Conservation (phyloP, 2,797 vertebrate species). For the Carcharodon carcharias region DNA sequence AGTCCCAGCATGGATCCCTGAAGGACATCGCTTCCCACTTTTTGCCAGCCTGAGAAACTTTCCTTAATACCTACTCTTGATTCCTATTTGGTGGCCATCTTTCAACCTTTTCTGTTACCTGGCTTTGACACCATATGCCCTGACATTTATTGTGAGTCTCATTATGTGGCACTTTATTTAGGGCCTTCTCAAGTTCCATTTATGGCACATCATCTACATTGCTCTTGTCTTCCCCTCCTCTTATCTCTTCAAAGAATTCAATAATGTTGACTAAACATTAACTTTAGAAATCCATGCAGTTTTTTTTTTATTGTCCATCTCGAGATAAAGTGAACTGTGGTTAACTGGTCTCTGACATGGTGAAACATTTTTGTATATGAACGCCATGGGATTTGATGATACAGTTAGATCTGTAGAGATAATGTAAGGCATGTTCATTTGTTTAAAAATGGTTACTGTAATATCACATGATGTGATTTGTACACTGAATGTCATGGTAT, state of each 20-base stretch:
- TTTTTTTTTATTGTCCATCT: background rate
- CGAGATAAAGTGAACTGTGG: background rate
- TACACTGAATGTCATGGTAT: background rate
- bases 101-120: background rate
- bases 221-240: background rate
- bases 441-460: background rate
- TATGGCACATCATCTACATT: background rate
- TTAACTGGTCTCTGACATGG: background rate
- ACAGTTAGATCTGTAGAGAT: background rate
- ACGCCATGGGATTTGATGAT: background rate
- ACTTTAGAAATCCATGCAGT: background rate
- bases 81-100: background rate
- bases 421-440: background rate
- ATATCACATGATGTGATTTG: background rate
- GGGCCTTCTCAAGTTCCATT: background rate
- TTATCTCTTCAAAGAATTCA: background rate
- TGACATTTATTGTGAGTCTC: background rate
- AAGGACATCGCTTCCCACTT: background rate
- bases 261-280: background rate
- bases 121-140: background rate
- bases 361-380: background rate
- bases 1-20: background rate
- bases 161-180: background rate
- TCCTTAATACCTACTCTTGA: background rate
- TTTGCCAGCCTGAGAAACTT: background rate